A percentile compares a stretch with the other conserved stretches of the same genome.
Conservation (phyloP, 2,888 invertebrate genomes). For the Myopa testacea region DNA sequence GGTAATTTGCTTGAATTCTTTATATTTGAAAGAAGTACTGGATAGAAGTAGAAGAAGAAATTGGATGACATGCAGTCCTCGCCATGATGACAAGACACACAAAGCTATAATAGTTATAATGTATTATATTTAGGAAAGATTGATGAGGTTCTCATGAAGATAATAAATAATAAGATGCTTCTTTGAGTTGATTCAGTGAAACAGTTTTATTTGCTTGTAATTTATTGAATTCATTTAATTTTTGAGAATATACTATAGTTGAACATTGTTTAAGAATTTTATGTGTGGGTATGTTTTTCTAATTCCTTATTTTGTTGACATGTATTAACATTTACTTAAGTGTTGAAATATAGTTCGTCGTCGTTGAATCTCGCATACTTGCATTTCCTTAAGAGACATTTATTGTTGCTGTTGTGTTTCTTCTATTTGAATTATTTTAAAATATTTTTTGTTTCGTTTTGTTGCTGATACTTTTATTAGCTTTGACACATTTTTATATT, state of each 20-base stretch:
- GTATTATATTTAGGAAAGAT: too few species aligned
- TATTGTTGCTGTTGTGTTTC: slow-evolving; percentile 19
- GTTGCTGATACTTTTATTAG: slow-evolving; percentile 1
- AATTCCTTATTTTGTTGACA: slow-evolving; percentile 14
- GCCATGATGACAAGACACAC: too few species aligned
- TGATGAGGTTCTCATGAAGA: too few species aligned
- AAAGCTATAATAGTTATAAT: too few species aligned
- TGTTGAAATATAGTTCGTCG: not conserved
- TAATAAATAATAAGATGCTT: not conserved
- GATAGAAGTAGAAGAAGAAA: too few species aligned
- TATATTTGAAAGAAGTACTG: too few species aligned
- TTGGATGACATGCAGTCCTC: too few species aligned
- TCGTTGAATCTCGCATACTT: slow-evolving; percentile 8
- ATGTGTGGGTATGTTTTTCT: slow-evolving; percentile 9
- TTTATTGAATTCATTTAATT: slow-evolving; percentile 20
- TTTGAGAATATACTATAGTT: slow-evolving; percentile 15
- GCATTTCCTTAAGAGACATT: slow-evolving; percentile 16
- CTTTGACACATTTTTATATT: slow-evolving; percentile 26
- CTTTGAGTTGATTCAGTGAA: slow-evolving; percentile 8
- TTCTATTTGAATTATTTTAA: not conserved
- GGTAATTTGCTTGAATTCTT: too few species aligned
- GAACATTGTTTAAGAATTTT: slow-evolving; percentile 9
- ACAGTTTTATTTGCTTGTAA: slow-evolving; percentile 2
- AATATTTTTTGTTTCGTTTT: slow-evolving; percentile 4
- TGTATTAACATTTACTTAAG: slow-evolving; percentile 18